phyloP scores from a whole-genome alignment of 2,888 invertebrate genomes.

The Archaeoteleia sp. region DNA sequence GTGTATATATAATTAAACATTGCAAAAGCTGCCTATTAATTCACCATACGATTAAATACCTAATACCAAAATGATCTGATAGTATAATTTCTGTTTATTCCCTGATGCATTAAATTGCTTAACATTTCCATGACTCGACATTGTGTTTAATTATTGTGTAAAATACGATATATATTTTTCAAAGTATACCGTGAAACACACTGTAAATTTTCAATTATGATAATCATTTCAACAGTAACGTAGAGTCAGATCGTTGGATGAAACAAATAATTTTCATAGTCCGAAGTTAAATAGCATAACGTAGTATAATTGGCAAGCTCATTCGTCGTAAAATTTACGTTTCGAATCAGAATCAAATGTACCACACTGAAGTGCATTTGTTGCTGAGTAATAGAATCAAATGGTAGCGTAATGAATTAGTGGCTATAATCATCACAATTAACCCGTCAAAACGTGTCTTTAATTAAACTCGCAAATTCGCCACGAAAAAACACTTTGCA shows the following conservation, averaged over 20 bases:
- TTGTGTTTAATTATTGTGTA: too few species aligned
- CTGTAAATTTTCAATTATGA: too few species aligned
- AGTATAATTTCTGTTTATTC: too few species aligned
- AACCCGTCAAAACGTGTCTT: conserved; percentile 2
- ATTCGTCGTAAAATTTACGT: conserved; percentile 14
- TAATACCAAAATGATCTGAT: too few species aligned
- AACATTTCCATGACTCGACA: too few species aligned
- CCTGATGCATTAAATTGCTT: too few species aligned
- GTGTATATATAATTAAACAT: too few species aligned
- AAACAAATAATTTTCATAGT: conserved; percentile 5
- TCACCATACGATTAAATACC: too few species aligned
- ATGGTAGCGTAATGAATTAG: conserved; percentile 1
- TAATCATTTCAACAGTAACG: conserved; percentile 1
- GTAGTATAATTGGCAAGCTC: conserved; percentile 12
- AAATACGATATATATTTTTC: too few species aligned
- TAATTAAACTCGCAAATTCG: not conserved
- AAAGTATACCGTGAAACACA: not conserved
- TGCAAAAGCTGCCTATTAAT: too few species aligned
- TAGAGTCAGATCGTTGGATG: not conserved
- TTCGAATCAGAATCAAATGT: conserved; percentile 5
- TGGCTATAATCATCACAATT: conserved; percentile 10
- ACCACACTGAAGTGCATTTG: conserved; percentile 1
- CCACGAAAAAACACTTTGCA: not conserved
- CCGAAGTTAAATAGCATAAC: conserved; percentile 12
- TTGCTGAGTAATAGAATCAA: conserved; percentile 13